phyloP scores from a whole-genome alignment of 2,797 vertebrate species.

The Acrossocheilus fasciatus region DNA sequence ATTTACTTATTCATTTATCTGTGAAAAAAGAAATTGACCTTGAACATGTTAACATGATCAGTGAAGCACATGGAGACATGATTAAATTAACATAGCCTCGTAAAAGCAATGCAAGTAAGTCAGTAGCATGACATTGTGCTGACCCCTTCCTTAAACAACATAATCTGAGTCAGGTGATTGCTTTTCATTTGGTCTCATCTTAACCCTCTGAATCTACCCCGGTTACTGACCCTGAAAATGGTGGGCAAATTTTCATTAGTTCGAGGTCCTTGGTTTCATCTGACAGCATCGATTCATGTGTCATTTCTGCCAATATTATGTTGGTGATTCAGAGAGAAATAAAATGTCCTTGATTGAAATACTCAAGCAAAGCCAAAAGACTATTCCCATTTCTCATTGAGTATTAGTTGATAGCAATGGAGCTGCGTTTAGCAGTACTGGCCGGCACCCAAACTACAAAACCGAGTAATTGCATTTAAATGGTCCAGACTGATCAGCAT shows the following conservation, averaged over 20 bases:
- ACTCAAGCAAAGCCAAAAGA: constrained; percentile 35
- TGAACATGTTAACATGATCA: neutral
- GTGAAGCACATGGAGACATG: neutral
- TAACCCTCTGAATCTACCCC: neutral
- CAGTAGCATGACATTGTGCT: constrained; percentile 17
- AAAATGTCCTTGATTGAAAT: constrained; percentile 49
- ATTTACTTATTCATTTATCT: neutral
- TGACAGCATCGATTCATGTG: constrained; percentile 54
- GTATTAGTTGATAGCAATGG: constrained; percentile 17
- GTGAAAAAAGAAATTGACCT: neutral
- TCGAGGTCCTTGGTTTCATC: constrained; percentile 50
- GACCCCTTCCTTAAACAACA: constrained; percentile 37
- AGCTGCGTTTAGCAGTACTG: neutral
- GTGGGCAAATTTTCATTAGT: constrained; percentile 59
- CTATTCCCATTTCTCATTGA: constrained; percentile 26
- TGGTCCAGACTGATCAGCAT: constrained; percentile 21
- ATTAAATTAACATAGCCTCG: constrained; percentile 25
- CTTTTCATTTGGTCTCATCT: constrained; percentile 16
- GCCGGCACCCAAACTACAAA: constrained; percentile 34
- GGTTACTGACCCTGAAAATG: constrained; percentile 52
- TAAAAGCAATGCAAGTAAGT: constrained; percentile 18
- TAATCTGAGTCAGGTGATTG: constrained; percentile 37
- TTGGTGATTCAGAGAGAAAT: constrained; percentile 48
- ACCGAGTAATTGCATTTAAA: constrained; percentile 35
- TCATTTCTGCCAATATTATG: constrained; percentile 38